These are phyloP conservation scores for Ophion obscuratus DNA, from an alignment of 2,888 invertebrate genomes.

Conservation along the genomic window DNA sequence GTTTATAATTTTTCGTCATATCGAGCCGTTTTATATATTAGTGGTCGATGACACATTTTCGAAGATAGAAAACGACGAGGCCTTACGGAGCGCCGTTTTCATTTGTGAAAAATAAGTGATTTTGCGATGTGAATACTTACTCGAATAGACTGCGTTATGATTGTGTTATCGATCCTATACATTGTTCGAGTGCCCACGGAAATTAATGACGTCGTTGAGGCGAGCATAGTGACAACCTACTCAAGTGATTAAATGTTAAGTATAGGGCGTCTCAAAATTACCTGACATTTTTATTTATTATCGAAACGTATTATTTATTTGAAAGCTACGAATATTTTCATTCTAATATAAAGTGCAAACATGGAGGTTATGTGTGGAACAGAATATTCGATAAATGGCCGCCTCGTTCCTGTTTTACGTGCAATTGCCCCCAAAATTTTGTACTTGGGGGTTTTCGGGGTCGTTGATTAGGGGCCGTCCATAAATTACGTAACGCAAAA, in stretches of 20 bases:
- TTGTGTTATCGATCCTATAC: constrained; percentile 19
- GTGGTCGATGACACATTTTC: constrained; percentile 53
- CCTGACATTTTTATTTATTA: no score
- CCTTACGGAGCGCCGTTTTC: constrained; percentile 28
- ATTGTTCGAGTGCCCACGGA: not conserved
- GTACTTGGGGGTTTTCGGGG: no score
- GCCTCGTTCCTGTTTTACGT: no score
- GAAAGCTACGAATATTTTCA: no score
- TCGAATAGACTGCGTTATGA: constrained; percentile 8
- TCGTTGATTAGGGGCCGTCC: no score
- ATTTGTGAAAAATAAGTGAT: constrained; percentile 39
- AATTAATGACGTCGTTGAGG: constrained; percentile 15
- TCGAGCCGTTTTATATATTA: not conserved
- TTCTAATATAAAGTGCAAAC: no score
- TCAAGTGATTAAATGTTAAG: not conserved
- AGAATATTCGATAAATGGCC: no score
- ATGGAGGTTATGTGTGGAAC: no score
- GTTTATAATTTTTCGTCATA: not conserved
- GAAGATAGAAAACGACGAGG: constrained; percentile 55
- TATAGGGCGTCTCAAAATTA: no score
- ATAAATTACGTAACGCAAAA: no score
- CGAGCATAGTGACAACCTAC: not conserved
- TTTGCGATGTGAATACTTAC: constrained; percentile 23
- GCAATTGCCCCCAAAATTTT: no score
- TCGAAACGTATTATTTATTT: no score